Evolutionary conservation across 2,113 vertebrate species (phyloP), one percentile per base, ranked within the genome.

Genomic region (Lepus americanus): DNA sequence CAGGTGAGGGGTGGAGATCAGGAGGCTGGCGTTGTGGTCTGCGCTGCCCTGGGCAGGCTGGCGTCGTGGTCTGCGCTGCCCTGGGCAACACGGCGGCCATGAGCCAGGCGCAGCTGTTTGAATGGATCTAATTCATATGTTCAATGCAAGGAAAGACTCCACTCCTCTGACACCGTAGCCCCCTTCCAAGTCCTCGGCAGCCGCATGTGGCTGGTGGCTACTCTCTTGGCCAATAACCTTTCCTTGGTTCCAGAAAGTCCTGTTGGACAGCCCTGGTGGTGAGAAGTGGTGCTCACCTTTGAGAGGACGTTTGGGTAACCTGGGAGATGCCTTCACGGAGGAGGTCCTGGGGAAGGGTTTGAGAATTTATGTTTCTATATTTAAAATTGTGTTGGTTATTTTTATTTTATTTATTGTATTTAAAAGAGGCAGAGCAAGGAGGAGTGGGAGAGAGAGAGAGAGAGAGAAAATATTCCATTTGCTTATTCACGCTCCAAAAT

Each of bases 71-170:
- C 61, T 73, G 4, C 72, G 39, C 20, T 0, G 6, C 5, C 23
- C 22, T 17, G 27, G 59, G 6, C 74, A 70, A 0, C 3, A 23
- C 51, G 49, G 77, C 29, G 23, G 78, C 86, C 31, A 2, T 31
- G 2, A 1, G 59, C 13, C 86, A 25, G 13, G 0, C 1, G 25
- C 13, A 27, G 31, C 44, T 39, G 4, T 85, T 84, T 61, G 72
- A 51, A 55, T 74, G 55, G 19, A 59, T 39, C n/a, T 61, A 95
- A 53, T 91, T 17, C 73, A n/a, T 63, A 72, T 63, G 27, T 44
- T 29, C 86, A 64, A 27, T 29, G 23, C 82, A 51, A 29, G 23
- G 25, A 22, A 44, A 53, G 77, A 44, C 20, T 44, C 36, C 55
- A 53, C 51, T 87, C 81, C 89, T 69, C 29, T 11, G 64, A 49